Evolutionary conservation across 1,140 invertebrate species (phyloP), one percentile per base, ranked within the genome.

Genomic region (Drosophila cardini): DNA sequence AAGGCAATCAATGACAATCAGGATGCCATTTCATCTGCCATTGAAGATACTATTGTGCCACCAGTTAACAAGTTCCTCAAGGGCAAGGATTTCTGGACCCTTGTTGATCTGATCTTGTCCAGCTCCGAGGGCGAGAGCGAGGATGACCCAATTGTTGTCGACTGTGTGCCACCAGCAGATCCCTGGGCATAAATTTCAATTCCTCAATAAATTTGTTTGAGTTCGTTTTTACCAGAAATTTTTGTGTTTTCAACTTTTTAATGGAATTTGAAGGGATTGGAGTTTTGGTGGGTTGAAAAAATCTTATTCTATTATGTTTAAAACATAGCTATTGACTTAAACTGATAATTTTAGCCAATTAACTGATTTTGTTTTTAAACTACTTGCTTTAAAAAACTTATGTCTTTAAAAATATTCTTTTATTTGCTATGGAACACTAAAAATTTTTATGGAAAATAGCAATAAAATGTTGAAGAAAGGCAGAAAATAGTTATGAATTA

Each of bases 1-100:
- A 74, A 75, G 40, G 52, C 34, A 13, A 76, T 91, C 30, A 91
- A 90, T 21, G 50, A 67, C 3, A 91, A 91, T 38, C 81, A 89
- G 53, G 10, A 80, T 9, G 13, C 16, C 8, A 90, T 91, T 40
- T 90, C 90, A 18, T 77, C 89, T 21, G 58, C 57, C 36, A 91
- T 91, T 43, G 90, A 91, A 64, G 52, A 90, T 26, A 53, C 36
- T 3, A n/a, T 91, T 15, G 68, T 91, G 57, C 87, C 90, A 16
- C 77, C n/a, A 15, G 78, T 91, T 13, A 91, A 91, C 72, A 84
- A 90, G 32, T 30, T 81, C 15, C 78, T 91, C 4, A 91, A 91
- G 84, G 90, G 90, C 63, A 90, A 90, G 9, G 79, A 91, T 67
- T 91, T 91, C 73, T 91, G 90, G 90, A 87, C 76, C 4, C 5